Evolutionary conservation across 2,888 invertebrate genomes (phyloP), one percentile per base, ranked within the genome.

Genomic region (Esperia sulphurella): DNA sequence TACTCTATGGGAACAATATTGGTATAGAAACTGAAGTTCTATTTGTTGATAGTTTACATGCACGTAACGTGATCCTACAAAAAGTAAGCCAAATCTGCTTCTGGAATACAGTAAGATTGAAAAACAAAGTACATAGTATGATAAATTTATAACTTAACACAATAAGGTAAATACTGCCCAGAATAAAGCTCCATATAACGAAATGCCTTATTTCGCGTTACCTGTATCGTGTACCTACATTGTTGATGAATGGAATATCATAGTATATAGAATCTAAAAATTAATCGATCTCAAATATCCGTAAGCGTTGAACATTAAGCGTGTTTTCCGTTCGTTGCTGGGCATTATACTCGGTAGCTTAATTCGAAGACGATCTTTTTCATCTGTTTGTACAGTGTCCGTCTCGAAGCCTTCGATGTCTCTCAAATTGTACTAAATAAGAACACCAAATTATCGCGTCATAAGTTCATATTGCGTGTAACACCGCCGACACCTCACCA

Each of bases 151-250:
- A n/a, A n/a, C 41, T 12, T 52, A 38, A 38, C 29, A 44, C 41
- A 47, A 37, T 47, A 47, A 46, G 41, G 50, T 50, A 54, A 61
- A 46, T 30, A 79, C 78, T 79, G 73, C 73, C 76, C 61, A 57
- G 57, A 58, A 45, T 31, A 58, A 68, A 67, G 54, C 64, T 54
- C 54, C 59, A 67, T 63, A 70, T 75, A 80, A 3, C 74, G 72
- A 79, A 76, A 83, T 84, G 89, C 87, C 88, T 90, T 90, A 86
- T 76, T 83, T 83, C 79, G 75, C 79, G 88, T 87, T 88, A 88
- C 87, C 85, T 83, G 83, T 78, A 68, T 74, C 68, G 71, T 71
- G 82, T 87, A 83, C 82, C 82, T 88, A 78, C 80, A 75, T 80
- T 80, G 79, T 81, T 80, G 75, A 75, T 63, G 72, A 71, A 66